Conservation (phyloP, 2,888 invertebrate species). For the Alcis repandata region DNA sequence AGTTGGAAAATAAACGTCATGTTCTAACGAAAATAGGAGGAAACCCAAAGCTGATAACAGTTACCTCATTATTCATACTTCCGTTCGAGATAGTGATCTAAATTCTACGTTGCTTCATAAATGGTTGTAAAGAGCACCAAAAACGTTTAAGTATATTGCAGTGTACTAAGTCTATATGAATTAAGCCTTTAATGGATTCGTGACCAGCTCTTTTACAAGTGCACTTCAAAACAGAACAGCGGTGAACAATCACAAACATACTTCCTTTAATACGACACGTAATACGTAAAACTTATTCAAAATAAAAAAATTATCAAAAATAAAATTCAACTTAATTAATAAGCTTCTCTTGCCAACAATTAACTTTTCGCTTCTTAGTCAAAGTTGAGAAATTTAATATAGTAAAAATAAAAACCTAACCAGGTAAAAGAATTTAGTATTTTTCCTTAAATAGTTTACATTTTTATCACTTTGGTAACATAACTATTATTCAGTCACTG, state of each 20-base stretch:
- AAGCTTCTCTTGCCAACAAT: conserved; percentile 20
- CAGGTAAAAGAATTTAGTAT: conserved; percentile 35
- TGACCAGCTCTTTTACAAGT: conserved; percentile 13
- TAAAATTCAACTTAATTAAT: conserved; percentile 27
- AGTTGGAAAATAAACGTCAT: background rate
- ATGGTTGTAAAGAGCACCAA: conserved; percentile 5
- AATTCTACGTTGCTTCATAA: background rate
- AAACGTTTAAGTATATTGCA: conserved; percentile 2
- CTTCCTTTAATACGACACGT: conserved; percentile 7
- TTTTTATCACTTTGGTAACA: conserved; percentile 57
- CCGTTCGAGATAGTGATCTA: background rate
- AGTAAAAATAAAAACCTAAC: conserved; percentile 12
- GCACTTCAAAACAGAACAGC: background rate
- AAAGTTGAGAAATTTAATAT: conserved; percentile 10
- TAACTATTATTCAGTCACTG: conserved; percentile 53
- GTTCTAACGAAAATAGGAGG: background rate
- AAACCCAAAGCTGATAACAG: background rate
- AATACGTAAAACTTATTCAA: conserved; percentile 14
- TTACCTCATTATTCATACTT: background rate
- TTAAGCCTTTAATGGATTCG: conserved; percentile 13
- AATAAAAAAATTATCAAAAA: conserved; percentile 33
- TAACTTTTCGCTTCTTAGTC: background rate
- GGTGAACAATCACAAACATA: conserved; percentile 22
- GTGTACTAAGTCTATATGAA: conserved; percentile 1
- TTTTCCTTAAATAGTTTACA: conserved; percentile 38